Evolutionary conservation across 2,888 invertebrate genomes (phyloP).

Genomic region (Biston betularia): DNA sequence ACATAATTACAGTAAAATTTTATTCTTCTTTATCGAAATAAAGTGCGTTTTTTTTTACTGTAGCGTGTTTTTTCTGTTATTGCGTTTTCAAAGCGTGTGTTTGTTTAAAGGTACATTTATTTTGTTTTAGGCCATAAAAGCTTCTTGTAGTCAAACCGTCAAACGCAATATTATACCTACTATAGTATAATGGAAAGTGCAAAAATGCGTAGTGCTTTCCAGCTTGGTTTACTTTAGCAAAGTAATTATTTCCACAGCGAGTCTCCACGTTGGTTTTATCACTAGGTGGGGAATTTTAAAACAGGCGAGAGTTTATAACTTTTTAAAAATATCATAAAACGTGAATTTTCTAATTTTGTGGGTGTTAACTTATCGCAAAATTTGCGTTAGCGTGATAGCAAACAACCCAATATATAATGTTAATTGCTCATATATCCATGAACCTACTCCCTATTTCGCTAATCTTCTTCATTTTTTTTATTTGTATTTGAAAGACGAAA

Average conservation of each 20-base stretch:
- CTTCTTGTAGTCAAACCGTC: background rate
- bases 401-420: too few species aligned
- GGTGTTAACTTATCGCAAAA: background rate
- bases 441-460: too few species aligned
- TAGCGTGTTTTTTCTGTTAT: too few species aligned
- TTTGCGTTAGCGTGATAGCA: background rate
- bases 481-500: too few species aligned
- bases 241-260: constrained; percentile 27
- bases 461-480: too few species aligned
- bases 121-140: too few species aligned
- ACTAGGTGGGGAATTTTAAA: constrained; percentile 8
- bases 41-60: too few species aligned
- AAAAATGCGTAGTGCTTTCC: constrained; percentile 23
- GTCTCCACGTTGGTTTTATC: constrained; percentile 24
- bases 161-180: constrained; percentile 13
- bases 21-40: too few species aligned
- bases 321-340: constrained; percentile 5
- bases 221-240: constrained; percentile 32
- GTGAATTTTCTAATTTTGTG: background rate
- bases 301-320: constrained; percentile 12
- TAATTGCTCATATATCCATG: too few species aligned
- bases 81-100: too few species aligned
- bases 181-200: constrained; percentile 17
- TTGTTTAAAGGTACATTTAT: too few species aligned
- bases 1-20: too few species aligned